A percentile compares a stretch with the other conserved stretches of the same genome.
These are phyloP conservation scores for Drosophila baimaii DNA, from an alignment of 1,140 invertebrate species.

Conservation along the genomic window DNA sequence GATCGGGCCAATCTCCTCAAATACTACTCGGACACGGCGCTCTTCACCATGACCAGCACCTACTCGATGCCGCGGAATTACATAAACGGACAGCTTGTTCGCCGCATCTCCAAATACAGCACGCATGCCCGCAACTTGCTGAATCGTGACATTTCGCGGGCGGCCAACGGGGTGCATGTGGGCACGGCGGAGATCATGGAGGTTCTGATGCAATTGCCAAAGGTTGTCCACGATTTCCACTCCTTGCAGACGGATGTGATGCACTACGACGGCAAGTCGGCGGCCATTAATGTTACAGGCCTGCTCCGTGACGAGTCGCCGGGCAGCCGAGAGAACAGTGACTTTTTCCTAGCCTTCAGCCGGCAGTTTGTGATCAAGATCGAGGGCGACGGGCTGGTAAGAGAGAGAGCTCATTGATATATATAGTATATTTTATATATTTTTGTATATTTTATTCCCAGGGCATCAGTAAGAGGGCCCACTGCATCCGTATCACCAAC, in stretches of 20 bases:
- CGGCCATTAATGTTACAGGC: constrained; percentile 48
- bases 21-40: constrained; percentile 50
- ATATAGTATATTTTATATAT: not conserved
- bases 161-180: constrained; percentile 35
- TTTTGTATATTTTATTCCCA: not conserved
- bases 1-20: constrained; percentile 32
- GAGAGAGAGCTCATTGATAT: not conserved
- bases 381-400: constrained; percentile 31
- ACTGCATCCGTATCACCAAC: constrained; percentile 61
- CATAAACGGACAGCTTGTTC: constrained; percentile 35
- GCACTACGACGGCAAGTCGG: constrained; percentile 46
- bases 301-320: constrained; percentile 48
- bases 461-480: constrained; percentile 51
- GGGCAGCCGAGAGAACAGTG: not conserved
- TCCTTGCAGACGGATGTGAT: constrained; percentile 71
- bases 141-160: constrained; percentile 31
- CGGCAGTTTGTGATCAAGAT: constrained; percentile 64
- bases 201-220: constrained; percentile 63
- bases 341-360: constrained; percentile 55
- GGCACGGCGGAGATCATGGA: constrained; percentile 57
- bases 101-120: constrained; percentile 61
- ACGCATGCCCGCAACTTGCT: constrained; percentile 52
- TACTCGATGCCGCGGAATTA: constrained; percentile 42
- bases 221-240: constrained; percentile 60
- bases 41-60: constrained; percentile 71